Percentiles rank a stretch among this genome's conserved stretches.
phyloP scores from a whole-genome alignment of 1,140 invertebrate species.

The Drosophila hydei region DNA sequence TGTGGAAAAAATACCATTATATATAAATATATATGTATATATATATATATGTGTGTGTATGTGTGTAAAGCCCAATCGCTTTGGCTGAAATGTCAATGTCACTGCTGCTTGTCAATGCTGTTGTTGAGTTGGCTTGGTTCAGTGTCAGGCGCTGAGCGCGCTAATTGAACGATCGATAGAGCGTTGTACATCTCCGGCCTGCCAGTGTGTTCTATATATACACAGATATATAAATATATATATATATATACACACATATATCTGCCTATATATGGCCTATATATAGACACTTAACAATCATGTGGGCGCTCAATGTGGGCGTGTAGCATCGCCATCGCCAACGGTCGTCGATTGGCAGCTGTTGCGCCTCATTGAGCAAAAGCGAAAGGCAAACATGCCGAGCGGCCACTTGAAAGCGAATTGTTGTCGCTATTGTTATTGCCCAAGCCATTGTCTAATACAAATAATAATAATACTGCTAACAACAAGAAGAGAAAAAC shows the following conservation, averaged over 20 bases:
- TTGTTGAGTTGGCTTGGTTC: slow-evolving; percentile 22
- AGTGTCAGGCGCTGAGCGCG: slow-evolving; percentile 46
- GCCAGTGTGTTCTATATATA: slow-evolving; percentile 13
- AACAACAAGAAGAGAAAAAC: slow-evolving; percentile 20
- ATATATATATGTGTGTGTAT: not conserved
- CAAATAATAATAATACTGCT: not conserved
- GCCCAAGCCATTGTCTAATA: slow-evolving; percentile 22
- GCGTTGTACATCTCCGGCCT: slow-evolving; percentile 37
- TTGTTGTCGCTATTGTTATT: slow-evolving; percentile 32
- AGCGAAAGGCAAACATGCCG: slow-evolving; percentile 63
- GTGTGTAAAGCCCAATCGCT: slow-evolving; percentile 43
- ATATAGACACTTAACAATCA: slow-evolving; percentile 37
- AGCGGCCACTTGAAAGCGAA: slow-evolving; percentile 65
- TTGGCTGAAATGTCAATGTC: slow-evolving; percentile 77
- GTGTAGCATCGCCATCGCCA: slow-evolving; percentile 19
- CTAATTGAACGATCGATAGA: slow-evolving; percentile 80
- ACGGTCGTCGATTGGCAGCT: slow-evolving; percentile 51
- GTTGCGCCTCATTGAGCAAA: slow-evolving; percentile 77
- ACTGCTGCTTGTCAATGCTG: slow-evolving; percentile 36
- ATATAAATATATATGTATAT: not conserved
- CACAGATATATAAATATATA: slow-evolving; percentile 13
- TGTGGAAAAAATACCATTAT: slow-evolving; percentile 14
- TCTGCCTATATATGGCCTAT: slow-evolving; percentile 42
- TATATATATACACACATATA: slow-evolving; percentile 19
- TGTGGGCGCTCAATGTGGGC: slow-evolving; percentile 55